Base-by-base conservation (phyloP, 1,140 invertebrate genomes). In the Drosophila tristis region DNA sequence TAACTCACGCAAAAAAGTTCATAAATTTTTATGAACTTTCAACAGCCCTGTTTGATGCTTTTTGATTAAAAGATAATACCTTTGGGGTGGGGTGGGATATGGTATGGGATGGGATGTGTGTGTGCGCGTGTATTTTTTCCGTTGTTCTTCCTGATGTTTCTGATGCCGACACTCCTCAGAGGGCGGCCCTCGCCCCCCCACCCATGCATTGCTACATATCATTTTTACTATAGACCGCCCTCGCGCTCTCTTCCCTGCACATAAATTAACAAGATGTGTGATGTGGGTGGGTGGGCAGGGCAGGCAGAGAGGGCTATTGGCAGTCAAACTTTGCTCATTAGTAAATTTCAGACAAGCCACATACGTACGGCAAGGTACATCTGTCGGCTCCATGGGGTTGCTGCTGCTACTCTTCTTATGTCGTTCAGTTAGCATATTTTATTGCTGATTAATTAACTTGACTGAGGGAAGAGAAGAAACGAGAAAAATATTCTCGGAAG, bases 371-470 rank as follows among this genome's bases (percentile, higher is more conserved):
- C 25, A 49, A 49, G 35, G 35, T 49, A 56, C 65, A 50, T 68
- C 51, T 58, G 66, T 43, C 16, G 35, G 64, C 64, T 49, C 29
- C 56, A 35, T 60, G 51, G 26, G n/a, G 44, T 31, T 50, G 51
- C 57, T 55, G 45, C 49, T 48, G 11, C 26, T n/a, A n/a, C 61
- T 71, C 53, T 35, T 55, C 79, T 71, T 48, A 43, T 81, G 70
- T 49, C 82, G 81, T 73, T 75, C 59, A 50, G 73, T 78, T 87
- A 55, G 82, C 59, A 74, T 78, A 87, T 78, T 86, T 86, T 82
- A 86, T 87, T 81, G 85, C 78, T 86, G 82, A 86, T 87, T 86
- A 86, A 86, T 86, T 86, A 86, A 87, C 82, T 79, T 43, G 73
- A 43, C 26, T 51, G 70, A 35, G 48, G 35, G 45, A 35, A 53